Evolutionary conservation across 2,797 vertebrate species (phyloP).

Genomic region (Hippocampus kuda): DNA sequence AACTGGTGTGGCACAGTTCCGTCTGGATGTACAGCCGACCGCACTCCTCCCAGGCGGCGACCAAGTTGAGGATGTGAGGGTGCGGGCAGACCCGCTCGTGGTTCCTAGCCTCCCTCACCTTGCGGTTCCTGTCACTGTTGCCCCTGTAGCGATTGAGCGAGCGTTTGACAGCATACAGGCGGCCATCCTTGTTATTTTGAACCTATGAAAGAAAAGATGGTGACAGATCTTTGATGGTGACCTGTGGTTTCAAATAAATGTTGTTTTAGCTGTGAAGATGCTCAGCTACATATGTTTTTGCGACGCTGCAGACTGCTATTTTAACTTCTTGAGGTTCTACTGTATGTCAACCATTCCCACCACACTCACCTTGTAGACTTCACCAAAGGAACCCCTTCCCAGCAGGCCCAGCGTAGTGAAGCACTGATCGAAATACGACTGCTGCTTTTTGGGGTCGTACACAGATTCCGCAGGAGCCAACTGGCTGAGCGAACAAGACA

Average conservation of each 20-base stretch:
- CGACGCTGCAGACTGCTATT: too few relatives aligned
- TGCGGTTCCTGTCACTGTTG: slow-evolving; percentile 68
- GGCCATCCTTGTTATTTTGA: slow-evolving; percentile 67
- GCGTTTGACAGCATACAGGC: slow-evolving; percentile 79
- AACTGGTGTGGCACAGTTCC: slow-evolving; percentile 77
- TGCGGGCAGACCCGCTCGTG: slow-evolving; percentile 78
- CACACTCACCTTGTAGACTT: slow-evolving; percentile 79
- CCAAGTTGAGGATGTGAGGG: slow-evolving; percentile 74
- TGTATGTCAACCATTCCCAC: not conserved
- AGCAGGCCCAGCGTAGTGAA: slow-evolving; percentile 76
- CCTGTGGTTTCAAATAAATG: too few relatives aligned
- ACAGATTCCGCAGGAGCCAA: slow-evolving; percentile 41
- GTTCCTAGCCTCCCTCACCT: slow-evolving; percentile 75
- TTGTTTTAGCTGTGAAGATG: not conserved
- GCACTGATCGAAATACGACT: slow-evolving; percentile 79
- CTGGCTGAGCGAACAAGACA: slow-evolving; percentile 70
- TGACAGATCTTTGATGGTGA: too few relatives aligned
- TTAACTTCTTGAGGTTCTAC: not conserved
- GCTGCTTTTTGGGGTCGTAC: slow-evolving; percentile 70
- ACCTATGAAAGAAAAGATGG: slow-evolving; percentile 59
- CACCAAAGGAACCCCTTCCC: slow-evolving; percentile 83
- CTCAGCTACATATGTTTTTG: too few relatives aligned
- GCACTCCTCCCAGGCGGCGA: slow-evolving; percentile 82
- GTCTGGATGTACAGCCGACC: slow-evolving; percentile 85
- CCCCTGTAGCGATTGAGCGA: slow-evolving; percentile 79